Evolutionary conservation across 1,140 invertebrate genomes (phyloP).

Genomic region (Rhizoglyphus robini): DNA sequence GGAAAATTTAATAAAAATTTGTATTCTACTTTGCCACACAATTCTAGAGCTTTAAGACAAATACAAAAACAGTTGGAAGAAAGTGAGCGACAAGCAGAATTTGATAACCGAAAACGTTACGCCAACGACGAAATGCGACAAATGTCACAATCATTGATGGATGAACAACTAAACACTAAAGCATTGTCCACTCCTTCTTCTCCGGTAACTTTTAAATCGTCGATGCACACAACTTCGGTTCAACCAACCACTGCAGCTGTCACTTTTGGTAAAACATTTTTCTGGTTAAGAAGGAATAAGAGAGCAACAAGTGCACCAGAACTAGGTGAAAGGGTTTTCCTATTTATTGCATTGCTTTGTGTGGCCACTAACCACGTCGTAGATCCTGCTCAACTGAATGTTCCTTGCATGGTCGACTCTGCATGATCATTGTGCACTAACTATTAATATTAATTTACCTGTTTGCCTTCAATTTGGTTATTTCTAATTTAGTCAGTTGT

Average conservation of each 20-base stretch:
- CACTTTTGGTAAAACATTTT: slow-evolving; percentile 53
- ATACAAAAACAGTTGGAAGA: slow-evolving; percentile 21
- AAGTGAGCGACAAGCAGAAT: slow-evolving; percentile 7
- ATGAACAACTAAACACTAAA: background rate
- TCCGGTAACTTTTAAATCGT: background rate
- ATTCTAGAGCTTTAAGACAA: slow-evolving; percentile 22
- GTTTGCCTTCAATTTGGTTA: background rate
- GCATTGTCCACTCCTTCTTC: background rate
- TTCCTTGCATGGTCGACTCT: background rate
- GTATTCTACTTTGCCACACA: slow-evolving; percentile 55
- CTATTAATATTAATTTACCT: background rate
- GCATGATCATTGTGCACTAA: background rate
- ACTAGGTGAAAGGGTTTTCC: slow-evolving; percentile 52
- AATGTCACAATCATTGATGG: slow-evolving; percentile 16
- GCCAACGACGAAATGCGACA: background rate
- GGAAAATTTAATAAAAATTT: slow-evolving; percentile 38
- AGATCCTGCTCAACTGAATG: background rate
- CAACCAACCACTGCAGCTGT: too few relatives aligned
- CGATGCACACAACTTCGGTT: background rate
- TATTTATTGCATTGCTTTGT: slow-evolving; percentile 18
- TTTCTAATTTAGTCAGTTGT: background rate
- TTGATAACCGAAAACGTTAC: too few relatives aligned
- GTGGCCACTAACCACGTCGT: background rate
- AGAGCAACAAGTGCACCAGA: slow-evolving; percentile 76
- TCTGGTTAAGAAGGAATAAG: slow-evolving; percentile 41